These are phyloP conservation scores for Gortyna flavago DNA, from an alignment of 2,888 invertebrate genomes.

Conservation along the genomic window DNA sequence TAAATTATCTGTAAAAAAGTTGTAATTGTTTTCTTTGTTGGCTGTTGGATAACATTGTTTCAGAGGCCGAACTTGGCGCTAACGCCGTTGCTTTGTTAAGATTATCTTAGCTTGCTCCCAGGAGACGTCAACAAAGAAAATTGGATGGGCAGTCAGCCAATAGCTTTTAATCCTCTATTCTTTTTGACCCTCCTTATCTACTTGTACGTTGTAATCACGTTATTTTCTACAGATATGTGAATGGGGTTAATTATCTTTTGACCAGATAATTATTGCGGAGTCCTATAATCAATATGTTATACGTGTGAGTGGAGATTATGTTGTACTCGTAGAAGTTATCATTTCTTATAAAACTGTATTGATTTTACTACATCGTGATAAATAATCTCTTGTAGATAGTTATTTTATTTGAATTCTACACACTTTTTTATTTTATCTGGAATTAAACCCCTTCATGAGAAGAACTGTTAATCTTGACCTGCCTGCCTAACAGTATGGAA, in stretches of 20 bases:
- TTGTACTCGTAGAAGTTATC: background rate
- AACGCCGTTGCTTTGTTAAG: conserved; percentile 87
- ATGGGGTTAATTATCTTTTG: conserved; percentile 66
- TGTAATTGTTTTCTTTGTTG: conserved; percentile 78
- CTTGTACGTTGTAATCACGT: conserved; percentile 84
- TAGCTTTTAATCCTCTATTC: conserved; percentile 88
- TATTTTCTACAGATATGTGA: conserved; percentile 74
- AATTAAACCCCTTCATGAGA: no score
- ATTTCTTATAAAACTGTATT: background rate
- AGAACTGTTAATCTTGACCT: no score
- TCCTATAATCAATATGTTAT: conserved; percentile 43
- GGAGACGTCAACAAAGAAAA: conserved; percentile 89
- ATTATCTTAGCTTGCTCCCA: conserved; percentile 86
- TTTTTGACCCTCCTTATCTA: conserved; percentile 87
- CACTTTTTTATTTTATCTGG: background rate
- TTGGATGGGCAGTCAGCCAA: conserved; percentile 90
- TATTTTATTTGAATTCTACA: background rate
- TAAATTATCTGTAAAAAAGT: conserved; percentile 78
- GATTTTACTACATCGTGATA: background rate
- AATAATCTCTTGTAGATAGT: background rate
- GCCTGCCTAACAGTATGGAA: no score
- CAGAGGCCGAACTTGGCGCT: conserved; percentile 74
- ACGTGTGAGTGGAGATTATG: background rate
- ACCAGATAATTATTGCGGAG: conserved; percentile 57
- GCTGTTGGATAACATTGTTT: conserved; percentile 77